These are phyloP conservation scores for Macrobrachium nipponense DNA, from an alignment of 1,140 invertebrate species.

Conservation along the genomic window DNA sequence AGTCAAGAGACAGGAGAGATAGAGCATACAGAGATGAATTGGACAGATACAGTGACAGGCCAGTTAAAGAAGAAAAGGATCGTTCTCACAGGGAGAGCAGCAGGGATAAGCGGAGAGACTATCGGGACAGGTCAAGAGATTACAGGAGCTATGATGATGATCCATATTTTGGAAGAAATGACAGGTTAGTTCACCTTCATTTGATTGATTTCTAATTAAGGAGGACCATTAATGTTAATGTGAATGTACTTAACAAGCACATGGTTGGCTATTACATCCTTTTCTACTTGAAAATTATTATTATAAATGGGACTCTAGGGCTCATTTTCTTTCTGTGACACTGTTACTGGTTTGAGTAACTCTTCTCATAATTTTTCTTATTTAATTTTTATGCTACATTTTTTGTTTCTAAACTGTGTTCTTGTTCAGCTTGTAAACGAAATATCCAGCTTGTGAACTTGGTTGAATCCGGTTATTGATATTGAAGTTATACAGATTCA, in stretches of 20 bases:
- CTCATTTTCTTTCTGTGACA: not conserved
- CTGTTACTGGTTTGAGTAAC: constrained; percentile 1
- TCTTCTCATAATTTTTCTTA: not conserved
- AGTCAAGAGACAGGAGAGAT: constrained; percentile 48
- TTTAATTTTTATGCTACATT: not conserved
- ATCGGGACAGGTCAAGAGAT: constrained; percentile 39
- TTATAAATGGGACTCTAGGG: not conserved
- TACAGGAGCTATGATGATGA: constrained; percentile 47
- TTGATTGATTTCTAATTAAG: not conserved
- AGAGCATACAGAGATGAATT: constrained; percentile 57
- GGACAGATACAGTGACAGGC: constrained; percentile 52
- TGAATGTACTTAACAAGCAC: not conserved
- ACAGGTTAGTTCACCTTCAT: constrained; percentile 26
- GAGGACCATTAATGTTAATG: not conserved
- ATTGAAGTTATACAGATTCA: too few relatives aligned
- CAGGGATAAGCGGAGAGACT: constrained; percentile 32
- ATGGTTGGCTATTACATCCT: not conserved
- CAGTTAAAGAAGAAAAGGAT: constrained; percentile 50
- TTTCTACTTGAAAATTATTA: not conserved
- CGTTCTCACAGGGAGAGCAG: constrained; percentile 7
- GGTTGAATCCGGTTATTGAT: too few relatives aligned
- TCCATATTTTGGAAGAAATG: constrained; percentile 49
- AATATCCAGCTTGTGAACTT: too few relatives aligned
- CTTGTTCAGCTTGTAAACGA: not conserved
- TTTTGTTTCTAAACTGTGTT: not conserved